These are phyloP conservation scores for Anthopleura sola DNA, from an alignment of 64 coral and sea anemone species.

Conservation along the genomic window DNA sequence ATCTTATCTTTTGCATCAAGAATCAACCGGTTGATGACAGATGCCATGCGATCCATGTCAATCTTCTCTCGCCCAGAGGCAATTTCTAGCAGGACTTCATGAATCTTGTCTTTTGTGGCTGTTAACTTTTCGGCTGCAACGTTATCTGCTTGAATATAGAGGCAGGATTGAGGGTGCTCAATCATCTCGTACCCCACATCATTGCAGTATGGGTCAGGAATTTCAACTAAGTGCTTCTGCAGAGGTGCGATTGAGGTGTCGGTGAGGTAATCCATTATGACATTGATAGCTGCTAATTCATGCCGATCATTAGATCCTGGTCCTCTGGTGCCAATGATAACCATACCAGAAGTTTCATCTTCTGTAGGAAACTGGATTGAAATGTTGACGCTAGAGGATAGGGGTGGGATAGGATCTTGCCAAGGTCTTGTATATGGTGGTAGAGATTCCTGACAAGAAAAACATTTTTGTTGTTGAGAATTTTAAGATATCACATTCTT, in stretches of 20 bases:
- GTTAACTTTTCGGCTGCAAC: constrained; percentile 76
- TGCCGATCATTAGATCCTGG: constrained; percentile 55
- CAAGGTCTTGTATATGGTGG: constrained; percentile 83
- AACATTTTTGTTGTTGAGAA: neutral
- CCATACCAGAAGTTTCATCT: constrained; percentile 79
- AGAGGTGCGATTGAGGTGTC: constrained; percentile 90
- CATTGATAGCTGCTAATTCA: constrained; percentile 46
- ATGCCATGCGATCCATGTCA: constrained; percentile 85
- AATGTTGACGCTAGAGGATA: constrained; percentile 32
- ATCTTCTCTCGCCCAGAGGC: constrained; percentile 57
- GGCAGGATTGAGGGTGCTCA: constrained; percentile 63
- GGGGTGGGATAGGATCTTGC: constrained; percentile 73
- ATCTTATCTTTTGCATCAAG: constrained; percentile 80
- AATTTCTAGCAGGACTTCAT: constrained; percentile 53
- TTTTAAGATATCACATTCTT: too few relatives aligned
- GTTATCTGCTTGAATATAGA: constrained; percentile 81
- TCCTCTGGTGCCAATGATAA: constrained; percentile 73
- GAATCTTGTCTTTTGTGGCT: constrained; percentile 75
- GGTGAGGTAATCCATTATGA: constrained; percentile 84
- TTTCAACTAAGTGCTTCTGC: constrained; percentile 85
- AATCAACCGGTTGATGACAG: constrained; percentile 86
- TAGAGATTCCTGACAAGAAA: constrained; percentile 47
- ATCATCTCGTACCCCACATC: constrained; percentile 68
- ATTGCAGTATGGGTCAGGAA: constrained; percentile 83
- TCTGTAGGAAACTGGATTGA: constrained; percentile 85